A percentile compares a stretch with the other conserved stretches of the same genome.
Evolutionary conservation across 2,888 invertebrate genomes (phyloP).

Genomic region (Andrena chrysosceles): DNA sequence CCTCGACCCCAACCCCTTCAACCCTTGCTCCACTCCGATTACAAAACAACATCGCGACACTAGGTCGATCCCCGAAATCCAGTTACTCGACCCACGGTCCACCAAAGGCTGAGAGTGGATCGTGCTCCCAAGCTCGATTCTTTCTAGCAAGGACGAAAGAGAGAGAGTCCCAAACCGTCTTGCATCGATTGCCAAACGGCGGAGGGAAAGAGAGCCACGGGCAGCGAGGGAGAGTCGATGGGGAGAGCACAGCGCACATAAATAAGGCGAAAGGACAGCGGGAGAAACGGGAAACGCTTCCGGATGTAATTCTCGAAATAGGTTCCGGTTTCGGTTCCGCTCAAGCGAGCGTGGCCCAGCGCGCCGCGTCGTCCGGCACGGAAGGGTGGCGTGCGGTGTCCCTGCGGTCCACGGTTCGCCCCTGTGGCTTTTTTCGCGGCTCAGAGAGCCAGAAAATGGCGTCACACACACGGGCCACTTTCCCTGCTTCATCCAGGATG

Average conservation of each 20-base stretch:
- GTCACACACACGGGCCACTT: conserved; percentile 22
- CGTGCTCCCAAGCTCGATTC: neutral
- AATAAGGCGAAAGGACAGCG: conserved; percentile 39
- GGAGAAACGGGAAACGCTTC: conserved; percentile 33
- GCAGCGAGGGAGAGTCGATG: neutral
- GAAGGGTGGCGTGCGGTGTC: conserved; percentile 5
- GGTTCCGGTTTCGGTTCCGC: conserved; percentile 60
- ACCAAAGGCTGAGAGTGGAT: neutral
- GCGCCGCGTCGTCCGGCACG: conserved; percentile 19
- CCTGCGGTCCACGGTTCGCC: conserved; percentile 23
- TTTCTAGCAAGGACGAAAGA: neutral
- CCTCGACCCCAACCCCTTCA: neutral
- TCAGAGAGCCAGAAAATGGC: conserved; percentile 59
- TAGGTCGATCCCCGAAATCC: neutral
- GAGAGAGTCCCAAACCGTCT: neutral
- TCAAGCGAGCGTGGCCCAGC: conserved; percentile 50
- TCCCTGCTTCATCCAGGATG: neutral
- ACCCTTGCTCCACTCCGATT: neutral
- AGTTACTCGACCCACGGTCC: neutral
- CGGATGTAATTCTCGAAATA: conserved; percentile 67
- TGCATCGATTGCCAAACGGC: conserved; percentile 12
- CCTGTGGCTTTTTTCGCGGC: conserved; percentile 42
- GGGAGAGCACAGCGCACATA: conserved; percentile 37
- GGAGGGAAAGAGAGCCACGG: neutral
- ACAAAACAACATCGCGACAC: neutral